Base-by-base conservation (phyloP, 2,888 invertebrate species). In the Synergus itoensis region DNA sequence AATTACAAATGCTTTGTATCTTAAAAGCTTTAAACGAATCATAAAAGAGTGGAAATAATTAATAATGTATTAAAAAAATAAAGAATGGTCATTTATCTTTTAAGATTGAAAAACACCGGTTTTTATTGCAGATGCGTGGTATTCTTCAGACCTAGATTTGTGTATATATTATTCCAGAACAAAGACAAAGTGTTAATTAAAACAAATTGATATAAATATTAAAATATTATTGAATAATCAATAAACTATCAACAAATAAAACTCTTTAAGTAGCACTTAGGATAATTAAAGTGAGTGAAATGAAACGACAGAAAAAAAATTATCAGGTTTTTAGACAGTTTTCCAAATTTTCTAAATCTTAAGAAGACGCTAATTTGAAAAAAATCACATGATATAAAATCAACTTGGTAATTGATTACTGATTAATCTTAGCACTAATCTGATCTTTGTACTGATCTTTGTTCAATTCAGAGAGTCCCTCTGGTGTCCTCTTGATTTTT, bases 391-490 rank as follows among this genome's bases (percentile, higher is more conserved):
- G n/a, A 4, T 0, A 65, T 65, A 16, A 40, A 65, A 64, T 1
- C 12, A 60, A 21, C 21, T 9, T 21, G n/a, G 11, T 18, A 18
- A n/a, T n/a, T n/a, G 9, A 65, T 45, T 43, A 21, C 9, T 67
- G 12, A 45, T 43, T 67, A 21, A 43, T 45, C 45, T 21, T 45
- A 21, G 21, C 41, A 21, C 16, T 67, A 14, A 45, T 45, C 67
- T 43, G 60, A 28, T 60, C 60, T 43, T 67, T 67, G 43, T 67
- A 21, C 45, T 67, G 67, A 67, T 67, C 67, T 67, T 67, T 67
- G 67, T 67, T 67, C 43, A 21, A 5, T 21, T 36, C 36, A 36
- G 36, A 36, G 0, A 67, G 18, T 45, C 21, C 2, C 28, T 67
- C 21, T 18, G n/a, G 21, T 67, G 21, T 73, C 28, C 16, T 48